phyloP scores from a whole-genome alignment of 1,140 invertebrate species.

The Eciton burchellii region DNA sequence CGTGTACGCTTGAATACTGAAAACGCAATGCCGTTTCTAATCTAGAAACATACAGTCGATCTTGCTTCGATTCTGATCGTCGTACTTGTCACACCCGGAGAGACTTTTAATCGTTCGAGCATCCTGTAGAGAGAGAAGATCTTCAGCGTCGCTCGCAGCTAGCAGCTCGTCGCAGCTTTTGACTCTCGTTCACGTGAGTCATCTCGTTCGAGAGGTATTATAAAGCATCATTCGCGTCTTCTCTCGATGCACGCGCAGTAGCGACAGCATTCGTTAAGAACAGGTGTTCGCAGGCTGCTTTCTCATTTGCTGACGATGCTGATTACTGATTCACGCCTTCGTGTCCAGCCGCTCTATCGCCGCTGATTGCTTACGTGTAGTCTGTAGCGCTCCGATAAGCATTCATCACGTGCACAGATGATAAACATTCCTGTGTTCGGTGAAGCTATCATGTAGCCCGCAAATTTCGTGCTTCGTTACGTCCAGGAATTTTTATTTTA shows the following conservation, averaged over 20 bases:
- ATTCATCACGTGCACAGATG: conserved; percentile 72
- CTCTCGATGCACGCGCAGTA: conserved; percentile 12
- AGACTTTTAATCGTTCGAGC: too few species aligned
- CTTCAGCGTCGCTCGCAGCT: too few species aligned
- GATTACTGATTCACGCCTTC: conserved; percentile 69
- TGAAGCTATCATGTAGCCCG: conserved; percentile 42
- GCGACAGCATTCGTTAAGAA: conserved; percentile 46
- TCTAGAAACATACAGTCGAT: too few species aligned
- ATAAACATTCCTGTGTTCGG: conserved; percentile 70
- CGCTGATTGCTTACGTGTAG: conserved; percentile 71
- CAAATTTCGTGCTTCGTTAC: conserved; percentile 12
- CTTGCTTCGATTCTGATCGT: too few species aligned
- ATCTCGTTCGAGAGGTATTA: background rate
- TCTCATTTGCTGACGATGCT: conserved; percentile 67
- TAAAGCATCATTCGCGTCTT: conserved; percentile 18
- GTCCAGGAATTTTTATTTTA: conserved; percentile 6
- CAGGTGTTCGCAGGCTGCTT: conserved; percentile 66
- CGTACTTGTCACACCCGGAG: too few species aligned
- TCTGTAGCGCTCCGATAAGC: conserved; percentile 66
- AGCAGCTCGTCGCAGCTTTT: too few species aligned
- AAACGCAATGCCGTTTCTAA: too few species aligned
- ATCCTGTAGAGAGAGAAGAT: too few species aligned
- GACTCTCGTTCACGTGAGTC: background rate
- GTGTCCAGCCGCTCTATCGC: conserved; percentile 65
- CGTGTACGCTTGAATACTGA: too few species aligned